Base-by-base conservation (phyloP, 2,888 invertebrate genomes). In the Acrobasis consociella region DNA sequence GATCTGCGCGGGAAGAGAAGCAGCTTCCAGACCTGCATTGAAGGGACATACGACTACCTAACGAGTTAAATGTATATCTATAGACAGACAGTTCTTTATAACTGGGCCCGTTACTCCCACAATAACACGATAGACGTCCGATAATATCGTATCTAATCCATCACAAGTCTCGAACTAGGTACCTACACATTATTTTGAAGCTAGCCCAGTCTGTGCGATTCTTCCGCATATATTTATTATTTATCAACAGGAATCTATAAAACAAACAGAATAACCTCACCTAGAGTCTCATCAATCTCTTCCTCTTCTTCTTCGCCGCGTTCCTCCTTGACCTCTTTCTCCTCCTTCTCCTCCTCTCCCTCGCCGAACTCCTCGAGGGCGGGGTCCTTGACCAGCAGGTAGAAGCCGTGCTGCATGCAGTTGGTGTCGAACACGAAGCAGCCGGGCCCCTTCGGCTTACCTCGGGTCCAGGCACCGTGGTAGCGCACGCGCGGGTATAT, bases 391-490 rank as follows among this genome's bases (percentile, higher is more conserved):
- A 94, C 72, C 52, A 89, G 70, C 93, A 94, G 58, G 93, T 93
- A 87, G 94, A 96, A 95, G 0, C 97, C 97, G 71, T 95, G 95
- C 69, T 96, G 95, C 93, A 97, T 95, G 70, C 95, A 95, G 67
- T 95, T 94, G n/a, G 94, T 94, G 68, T 96, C 95, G 72, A 97
- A 97, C 3, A 95, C 94, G 73, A 96, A 97, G 63, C 96, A 95
- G 0, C 96, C 96, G 0, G 94, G 93, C 0, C 97, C 97, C 71
- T 94, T 94, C 0, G 96, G 96, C 78, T 95, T 91, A 46, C 95
- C 94, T 65, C 93, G 93, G 62, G 94, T 89, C 95, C 97, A 97
- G 8, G 87, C 93, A 0, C 97, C 97, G 73, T 97, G 95, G 72
- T 94, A 95, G 2, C 95, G 93, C 62, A 94, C 94, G 9, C 94